Percentiles rank a stretch among this genome's conserved stretches.
These are phyloP conservation scores for Hyposoter didymator DNA, from an alignment of 2,888 invertebrate species.

Conservation along the genomic window DNA sequence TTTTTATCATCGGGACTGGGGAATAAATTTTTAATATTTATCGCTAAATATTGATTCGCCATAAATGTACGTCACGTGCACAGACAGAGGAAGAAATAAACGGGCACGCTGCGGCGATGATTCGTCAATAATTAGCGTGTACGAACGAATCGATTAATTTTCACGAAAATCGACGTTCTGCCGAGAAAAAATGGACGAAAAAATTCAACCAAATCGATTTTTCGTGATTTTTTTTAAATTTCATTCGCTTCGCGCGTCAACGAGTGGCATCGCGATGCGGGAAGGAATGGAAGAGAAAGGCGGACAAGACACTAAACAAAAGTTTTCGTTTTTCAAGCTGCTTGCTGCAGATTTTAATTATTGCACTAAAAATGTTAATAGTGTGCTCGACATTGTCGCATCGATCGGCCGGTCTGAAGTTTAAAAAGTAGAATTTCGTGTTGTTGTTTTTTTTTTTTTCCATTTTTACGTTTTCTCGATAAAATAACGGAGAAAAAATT, in stretches of 20 bases:
- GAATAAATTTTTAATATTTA: slow-evolving; percentile 76
- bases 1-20: slow-evolving; percentile 58
- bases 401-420: slow-evolving; percentile 75
- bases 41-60: slow-evolving; percentile 72
- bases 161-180: no score
- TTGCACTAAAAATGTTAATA: slow-evolving; percentile 72
- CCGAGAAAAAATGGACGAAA: no score
- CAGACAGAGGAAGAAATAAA: slow-evolving; percentile 69
- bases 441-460: slow-evolving; percentile 37
- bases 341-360: slow-evolving; percentile 66
- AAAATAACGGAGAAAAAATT: slow-evolving; percentile 62
- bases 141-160: no score
- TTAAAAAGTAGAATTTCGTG: slow-evolving; percentile 53
- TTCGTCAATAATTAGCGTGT: slow-evolving; percentile 32
- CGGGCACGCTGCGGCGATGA: slow-evolving; percentile 44
- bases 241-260: background rate
- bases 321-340: slow-evolving; percentile 1
- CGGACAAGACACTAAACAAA: slow-evolving; percentile 18
- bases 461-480: slow-evolving; percentile 59
- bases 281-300: slow-evolving; percentile 37
- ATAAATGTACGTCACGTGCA: slow-evolving; percentile 76
- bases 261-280: background rate
- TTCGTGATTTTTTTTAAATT: no score
- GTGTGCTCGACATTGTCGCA: slow-evolving; percentile 43
- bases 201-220: no score